A percentile compares a stretch with the other conserved stretches of the same genome.
Evolutionary conservation across 1,140 invertebrate genomes (phyloP).

Genomic region (Pygmarrhopalites habei): DNA sequence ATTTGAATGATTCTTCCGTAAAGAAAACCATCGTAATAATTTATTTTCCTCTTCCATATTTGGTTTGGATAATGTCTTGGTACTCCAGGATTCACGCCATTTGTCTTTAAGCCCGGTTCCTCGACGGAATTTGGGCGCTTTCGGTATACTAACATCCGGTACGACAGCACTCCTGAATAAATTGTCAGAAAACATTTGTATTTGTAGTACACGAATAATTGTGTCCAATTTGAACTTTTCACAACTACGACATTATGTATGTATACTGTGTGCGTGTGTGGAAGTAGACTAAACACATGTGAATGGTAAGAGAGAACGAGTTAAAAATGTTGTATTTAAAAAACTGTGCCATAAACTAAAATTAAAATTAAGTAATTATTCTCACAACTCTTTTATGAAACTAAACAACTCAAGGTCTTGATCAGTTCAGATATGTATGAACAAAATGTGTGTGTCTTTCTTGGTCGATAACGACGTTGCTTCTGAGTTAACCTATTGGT

Average conservation of each 20-base stretch:
- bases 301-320: too few species aligned
- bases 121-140: slow-evolving; percentile 38
- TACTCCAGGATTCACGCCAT: slow-evolving; percentile 41
- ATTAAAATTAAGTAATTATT: too few species aligned
- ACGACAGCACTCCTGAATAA: slow-evolving; percentile 21
- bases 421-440: not conserved
- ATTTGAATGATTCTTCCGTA: slow-evolving; percentile 66
- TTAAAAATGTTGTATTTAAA: too few species aligned
- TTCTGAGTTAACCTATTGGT: too few species aligned
- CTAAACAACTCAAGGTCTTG: not conserved
- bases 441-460: too few species aligned
- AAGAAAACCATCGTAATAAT: slow-evolving; percentile 74
- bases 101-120: slow-evolving; percentile 59
- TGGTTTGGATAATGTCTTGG: slow-evolving; percentile 49
- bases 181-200: not conserved
- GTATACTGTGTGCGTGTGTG: too few species aligned
- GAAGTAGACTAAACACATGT: too few species aligned
- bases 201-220: not conserved
- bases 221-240: too few species aligned
- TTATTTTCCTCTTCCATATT: slow-evolving; percentile 53
- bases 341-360: too few species aligned
- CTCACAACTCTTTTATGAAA: too few species aligned
- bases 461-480: too few species aligned
- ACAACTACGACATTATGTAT: too few species aligned
- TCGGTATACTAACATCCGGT: slow-evolving; percentile 34